Evolutionary conservation across 1,140 invertebrate species (phyloP), one percentile per base, ranked within the genome.

Genomic region (Drosophila erecta): DNA sequence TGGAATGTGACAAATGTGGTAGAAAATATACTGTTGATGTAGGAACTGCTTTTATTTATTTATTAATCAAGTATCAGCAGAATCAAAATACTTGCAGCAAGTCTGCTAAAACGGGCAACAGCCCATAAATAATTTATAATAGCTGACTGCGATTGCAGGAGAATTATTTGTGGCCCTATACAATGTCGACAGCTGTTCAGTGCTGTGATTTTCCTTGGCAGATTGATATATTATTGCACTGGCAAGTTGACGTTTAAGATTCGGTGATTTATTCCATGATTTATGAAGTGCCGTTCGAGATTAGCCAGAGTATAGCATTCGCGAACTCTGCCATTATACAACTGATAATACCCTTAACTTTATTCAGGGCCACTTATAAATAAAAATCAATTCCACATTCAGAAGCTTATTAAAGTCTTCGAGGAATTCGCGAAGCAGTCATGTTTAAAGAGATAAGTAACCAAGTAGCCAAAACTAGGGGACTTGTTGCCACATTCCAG

Each of bases 261-360:
- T 73, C 46, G 50, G 49, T 87, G 74, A 85, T 81, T 85, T 85
- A 85, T 86, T 77, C 50, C 10, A 37, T 76, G 81, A 85, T 85
- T 85, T 81, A 87, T 87, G 64, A 81, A 79, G 83, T 85, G 81
- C 81, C 74, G 59, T 46, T 47, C n/a, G 62, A 87, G 83, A 85
- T 85, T 81, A 85, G 69, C 79, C 50, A 40, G 40, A 49, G 81
- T 61, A 64, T 74, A 74, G 71, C 14, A 30, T 15, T 22, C 30
- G 44, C 40, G 41, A 33, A 30, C 27, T 51, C 17, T 38, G n/a
- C 10, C 35, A 35, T 61, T 61, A 49, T 53, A 38, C 38, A 57
- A 76, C 47, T 66, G 72, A 76, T 76, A 58, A 75, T 40, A 33
- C 53, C 0, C 24, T 11, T 49, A 5, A 14, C 15, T 17, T 17